Conservation (phyloP, 2,888 invertebrate genomes). For the Blastobasis lacticolella region DNA sequence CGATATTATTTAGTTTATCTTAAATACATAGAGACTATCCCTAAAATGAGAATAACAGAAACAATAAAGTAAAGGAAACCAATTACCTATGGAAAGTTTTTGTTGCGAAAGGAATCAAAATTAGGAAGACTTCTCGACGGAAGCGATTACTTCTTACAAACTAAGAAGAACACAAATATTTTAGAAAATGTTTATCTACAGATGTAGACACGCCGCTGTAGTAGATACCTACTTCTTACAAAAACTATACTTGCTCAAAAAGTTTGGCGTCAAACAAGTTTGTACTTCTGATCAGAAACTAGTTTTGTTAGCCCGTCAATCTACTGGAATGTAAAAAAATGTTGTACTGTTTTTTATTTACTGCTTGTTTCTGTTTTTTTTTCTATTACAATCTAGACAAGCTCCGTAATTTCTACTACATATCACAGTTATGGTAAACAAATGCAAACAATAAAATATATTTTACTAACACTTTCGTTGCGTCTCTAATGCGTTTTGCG, state of each 20-base stretch:
- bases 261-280: no score
- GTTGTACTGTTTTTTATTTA: conserved; percentile 9
- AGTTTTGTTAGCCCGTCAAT: neutral
- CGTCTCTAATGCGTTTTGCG: no score
- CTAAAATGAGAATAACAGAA: no score
- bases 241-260: no score
- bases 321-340: conserved; percentile 18
- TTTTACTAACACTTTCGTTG: neutral
- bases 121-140: conserved; percentile 20
- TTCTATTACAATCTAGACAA: conserved; percentile 28
- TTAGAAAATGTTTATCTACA: no score
- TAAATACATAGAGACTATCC: no score
- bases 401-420: conserved; percentile 47
- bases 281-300: no score
- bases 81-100: conserved; percentile 7
- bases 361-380: neutral
- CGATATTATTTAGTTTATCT: no score
- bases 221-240: no score
- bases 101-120: conserved; percentile 9
- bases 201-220: no score
- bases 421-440: conserved; percentile 67
- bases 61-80: neutral
- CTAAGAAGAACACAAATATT: no score
- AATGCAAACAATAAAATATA: conserved; percentile 37
- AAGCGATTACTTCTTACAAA: conserved; percentile 10